phyloP scores from a whole-genome alignment of 2,888 invertebrate genomes.

The Polydrusus cervinus region DNA sequence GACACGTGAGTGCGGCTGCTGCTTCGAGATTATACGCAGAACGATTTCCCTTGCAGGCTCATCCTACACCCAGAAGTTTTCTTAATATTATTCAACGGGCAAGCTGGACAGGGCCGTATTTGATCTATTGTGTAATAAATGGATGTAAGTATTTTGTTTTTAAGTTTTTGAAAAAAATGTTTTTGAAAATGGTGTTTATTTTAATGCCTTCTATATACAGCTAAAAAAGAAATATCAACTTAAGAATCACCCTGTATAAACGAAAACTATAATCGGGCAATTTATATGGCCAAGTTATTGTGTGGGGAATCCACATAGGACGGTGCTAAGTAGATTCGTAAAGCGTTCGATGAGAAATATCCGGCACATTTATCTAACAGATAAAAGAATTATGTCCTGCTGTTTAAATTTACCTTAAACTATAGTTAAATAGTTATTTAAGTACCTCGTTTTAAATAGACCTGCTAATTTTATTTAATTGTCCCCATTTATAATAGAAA shows the following conservation, averaged over 20 bases:
- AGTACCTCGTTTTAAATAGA: constrained; percentile 15
- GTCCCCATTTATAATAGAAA: not conserved
- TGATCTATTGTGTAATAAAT: too few species aligned
- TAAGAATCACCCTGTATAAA: not conserved
- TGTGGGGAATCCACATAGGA: not conserved
- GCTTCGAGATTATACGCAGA: too few species aligned
- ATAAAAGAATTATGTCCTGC: constrained; percentile 8
- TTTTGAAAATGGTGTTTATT: too few species aligned
- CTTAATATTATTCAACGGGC: too few species aligned
- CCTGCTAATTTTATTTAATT: constrained; percentile 24
- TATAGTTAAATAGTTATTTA: constrained; percentile 14
- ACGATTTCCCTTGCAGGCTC: too few species aligned
- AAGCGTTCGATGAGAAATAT: constrained; percentile 18
- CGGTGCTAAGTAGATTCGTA: constrained; percentile 14
- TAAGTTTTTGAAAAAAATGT: too few species aligned
- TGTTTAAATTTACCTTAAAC: constrained; percentile 2
- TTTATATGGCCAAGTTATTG: constrained; percentile 24
- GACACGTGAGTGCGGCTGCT: too few species aligned
- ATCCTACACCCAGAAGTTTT: too few species aligned
- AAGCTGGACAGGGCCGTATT: too few species aligned
- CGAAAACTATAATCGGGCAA: constrained; percentile 29
- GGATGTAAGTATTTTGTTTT: too few species aligned
- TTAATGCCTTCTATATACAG: too few species aligned
- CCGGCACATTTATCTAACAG: constrained; percentile 22
- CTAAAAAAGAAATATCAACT: too few species aligned